A percentile compares a stretch with the other conserved stretches of the same genome.
Evolutionary conservation across 2,113 vertebrate species (phyloP).

Genomic region (Varanus salvator): DNA sequence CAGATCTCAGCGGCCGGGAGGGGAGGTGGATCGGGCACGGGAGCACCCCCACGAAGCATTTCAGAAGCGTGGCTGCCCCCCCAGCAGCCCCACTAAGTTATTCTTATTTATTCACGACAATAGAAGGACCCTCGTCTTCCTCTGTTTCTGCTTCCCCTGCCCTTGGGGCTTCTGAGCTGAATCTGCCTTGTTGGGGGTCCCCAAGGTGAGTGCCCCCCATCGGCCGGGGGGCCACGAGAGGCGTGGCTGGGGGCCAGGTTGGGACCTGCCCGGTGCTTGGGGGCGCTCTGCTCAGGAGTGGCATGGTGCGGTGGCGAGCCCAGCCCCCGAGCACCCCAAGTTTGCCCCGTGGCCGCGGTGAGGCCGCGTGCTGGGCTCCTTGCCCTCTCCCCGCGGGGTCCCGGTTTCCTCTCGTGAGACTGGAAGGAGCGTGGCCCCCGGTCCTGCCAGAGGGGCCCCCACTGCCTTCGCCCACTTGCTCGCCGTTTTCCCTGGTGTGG

Average conservation of each 20-base stretch:
- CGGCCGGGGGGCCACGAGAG: not conserved
- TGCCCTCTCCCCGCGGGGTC: no score
- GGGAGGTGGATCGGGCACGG: accelerated
- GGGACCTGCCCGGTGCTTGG: no score
- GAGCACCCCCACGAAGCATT: not conserved
- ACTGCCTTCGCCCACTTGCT: not conserved
- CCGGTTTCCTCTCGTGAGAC: no score
- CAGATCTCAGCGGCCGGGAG: not conserved
- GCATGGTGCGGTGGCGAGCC: no score
- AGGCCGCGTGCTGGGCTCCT: no score
- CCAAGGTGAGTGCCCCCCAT: not conserved
- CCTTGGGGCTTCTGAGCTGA: not conserved
- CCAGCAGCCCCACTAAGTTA: constrained; percentile 44
- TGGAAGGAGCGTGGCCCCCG: not conserved
- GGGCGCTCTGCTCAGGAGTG: no score
- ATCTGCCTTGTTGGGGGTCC: not conserved
- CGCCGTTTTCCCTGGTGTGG: not conserved
- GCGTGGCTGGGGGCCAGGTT: no score
- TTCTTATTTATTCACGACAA: constrained; percentile 63
- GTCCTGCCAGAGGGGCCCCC: not conserved
- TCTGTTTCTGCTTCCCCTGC: not conserved
- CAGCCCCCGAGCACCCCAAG: no score
- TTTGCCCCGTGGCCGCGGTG: no score
- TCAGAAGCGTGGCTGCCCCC: not conserved
- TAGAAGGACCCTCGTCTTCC: not conserved